Evolutionary conservation across 1,140 invertebrate genomes (phyloP).

Genomic region (Xylocopa sonorina): DNA sequence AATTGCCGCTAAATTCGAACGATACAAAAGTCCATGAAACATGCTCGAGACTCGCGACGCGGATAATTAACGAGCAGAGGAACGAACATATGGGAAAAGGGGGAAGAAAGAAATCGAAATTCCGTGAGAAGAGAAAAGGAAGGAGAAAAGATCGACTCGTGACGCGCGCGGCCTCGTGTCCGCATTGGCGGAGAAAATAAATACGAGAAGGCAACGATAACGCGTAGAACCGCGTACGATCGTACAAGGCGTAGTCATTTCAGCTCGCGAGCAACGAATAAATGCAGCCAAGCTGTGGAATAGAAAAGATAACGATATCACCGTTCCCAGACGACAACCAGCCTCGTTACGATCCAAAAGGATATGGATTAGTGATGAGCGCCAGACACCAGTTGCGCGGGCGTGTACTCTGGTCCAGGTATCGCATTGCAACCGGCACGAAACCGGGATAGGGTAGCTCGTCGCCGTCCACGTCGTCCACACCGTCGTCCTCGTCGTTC

Average conservation of each 20-base stretch:
- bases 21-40: not conserved
- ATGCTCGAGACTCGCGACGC: not conserved
- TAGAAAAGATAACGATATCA: constrained; percentile 21
- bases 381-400: constrained; percentile 95
- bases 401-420: constrained; percentile 92
- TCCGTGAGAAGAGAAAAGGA: too few relatives aligned
- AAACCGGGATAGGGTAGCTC: constrained; percentile 95
- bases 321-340: not conserved
- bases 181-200: constrained; percentile 36
- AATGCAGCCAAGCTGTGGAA: not conserved
- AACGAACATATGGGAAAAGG: not conserved
- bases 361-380: constrained; percentile 99
- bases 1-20: not conserved
- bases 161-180: constrained; percentile 11
- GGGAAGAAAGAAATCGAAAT: not conserved
- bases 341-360: constrained; percentile 85
- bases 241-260: not conserved
- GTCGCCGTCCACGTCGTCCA: constrained; percentile 83
- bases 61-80: not conserved
- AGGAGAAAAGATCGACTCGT: not conserved
- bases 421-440: constrained; percentile 90
- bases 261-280: not conserved
- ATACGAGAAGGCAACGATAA: constrained; percentile 43
- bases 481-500: constrained; percentile 81
- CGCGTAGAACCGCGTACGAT: not conserved